phyloP scores from a whole-genome alignment of 2,797 vertebrate genomes.

The Tarsius wallacei region DNA sequence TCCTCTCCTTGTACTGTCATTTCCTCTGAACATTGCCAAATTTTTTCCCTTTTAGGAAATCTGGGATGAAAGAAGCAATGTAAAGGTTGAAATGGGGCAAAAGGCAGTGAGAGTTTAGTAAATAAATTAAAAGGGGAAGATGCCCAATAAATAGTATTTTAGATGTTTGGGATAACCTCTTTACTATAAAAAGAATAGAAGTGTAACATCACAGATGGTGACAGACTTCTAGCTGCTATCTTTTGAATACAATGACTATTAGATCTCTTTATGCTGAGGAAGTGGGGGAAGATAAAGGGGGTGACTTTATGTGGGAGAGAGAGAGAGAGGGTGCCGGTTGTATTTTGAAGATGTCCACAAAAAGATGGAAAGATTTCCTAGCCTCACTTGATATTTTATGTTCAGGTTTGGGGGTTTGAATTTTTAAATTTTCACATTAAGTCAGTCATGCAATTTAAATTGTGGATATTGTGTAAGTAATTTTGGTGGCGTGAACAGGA shows the following conservation, averaged over 20 bases:
- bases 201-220: neutral
- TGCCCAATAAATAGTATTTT: neutral
- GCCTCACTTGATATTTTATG: neutral
- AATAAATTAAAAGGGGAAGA: neutral
- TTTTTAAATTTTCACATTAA: constrained; percentile 1
- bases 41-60: neutral
- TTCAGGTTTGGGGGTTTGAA: neutral
- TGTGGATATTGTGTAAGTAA: neutral
- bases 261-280: neutral
- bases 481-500: neutral
- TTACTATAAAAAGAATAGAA: neutral
- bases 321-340: neutral
- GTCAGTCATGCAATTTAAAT: constrained; percentile 23
- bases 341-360: constrained; percentile 23
- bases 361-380: neutral
- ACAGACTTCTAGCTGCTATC: neutral
- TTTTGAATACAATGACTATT: neutral
- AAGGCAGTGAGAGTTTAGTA: neutral
- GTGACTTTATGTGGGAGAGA: neutral
- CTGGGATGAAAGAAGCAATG: neutral
- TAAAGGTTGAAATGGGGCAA: neutral
- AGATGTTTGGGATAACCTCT: neutral
- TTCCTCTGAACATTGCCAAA: constrained; percentile 6
- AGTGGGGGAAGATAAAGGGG: rapidly evolving
- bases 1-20: neutral